A percentile compares a stretch with the other conserved stretches of the same genome.
phyloP scores from a whole-genome alignment of 2,113 vertebrate species.

The Capreolus pygargus region DNA sequence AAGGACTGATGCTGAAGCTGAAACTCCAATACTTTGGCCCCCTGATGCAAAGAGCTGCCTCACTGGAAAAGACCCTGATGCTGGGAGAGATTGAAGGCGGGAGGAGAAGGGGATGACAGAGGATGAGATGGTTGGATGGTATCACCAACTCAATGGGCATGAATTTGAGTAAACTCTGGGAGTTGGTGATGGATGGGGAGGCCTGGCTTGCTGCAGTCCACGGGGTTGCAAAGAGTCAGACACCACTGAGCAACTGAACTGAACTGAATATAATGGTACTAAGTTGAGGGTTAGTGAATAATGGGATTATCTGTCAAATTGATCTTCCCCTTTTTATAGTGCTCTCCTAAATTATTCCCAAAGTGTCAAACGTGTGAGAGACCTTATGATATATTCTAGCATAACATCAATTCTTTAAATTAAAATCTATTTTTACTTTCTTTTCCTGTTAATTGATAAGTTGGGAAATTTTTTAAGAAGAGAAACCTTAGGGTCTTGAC shows the following conservation, averaged over 20 bases:
- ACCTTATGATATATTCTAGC: neutral
- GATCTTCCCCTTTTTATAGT: neutral
- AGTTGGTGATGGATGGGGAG: neutral
- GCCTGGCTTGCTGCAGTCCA: neutral
- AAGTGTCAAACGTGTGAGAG: neutral
- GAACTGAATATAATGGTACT: neutral
- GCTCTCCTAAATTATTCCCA: neutral
- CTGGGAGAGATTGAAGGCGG: neutral
- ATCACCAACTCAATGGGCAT: neutral
- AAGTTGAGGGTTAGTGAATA: neutral
- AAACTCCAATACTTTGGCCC: neutral
- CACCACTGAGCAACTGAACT: neutral
- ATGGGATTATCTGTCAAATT: neutral
- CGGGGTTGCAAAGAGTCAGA: neutral
- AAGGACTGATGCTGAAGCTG: neutral
- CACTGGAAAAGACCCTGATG: neutral
- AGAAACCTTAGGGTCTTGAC: neutral
- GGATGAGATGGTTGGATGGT: neutral
- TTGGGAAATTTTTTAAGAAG: neutral
- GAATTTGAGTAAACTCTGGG: neutral
- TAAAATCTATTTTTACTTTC: neutral
- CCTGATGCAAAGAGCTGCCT: rapidly evolving
- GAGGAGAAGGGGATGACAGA: neutral
- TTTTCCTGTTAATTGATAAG: neutral
- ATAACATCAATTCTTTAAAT: neutral